These are phyloP conservation scores for Anodontia alba DNA, from an alignment of 2,888 invertebrate species.

Conservation along the genomic window DNA sequence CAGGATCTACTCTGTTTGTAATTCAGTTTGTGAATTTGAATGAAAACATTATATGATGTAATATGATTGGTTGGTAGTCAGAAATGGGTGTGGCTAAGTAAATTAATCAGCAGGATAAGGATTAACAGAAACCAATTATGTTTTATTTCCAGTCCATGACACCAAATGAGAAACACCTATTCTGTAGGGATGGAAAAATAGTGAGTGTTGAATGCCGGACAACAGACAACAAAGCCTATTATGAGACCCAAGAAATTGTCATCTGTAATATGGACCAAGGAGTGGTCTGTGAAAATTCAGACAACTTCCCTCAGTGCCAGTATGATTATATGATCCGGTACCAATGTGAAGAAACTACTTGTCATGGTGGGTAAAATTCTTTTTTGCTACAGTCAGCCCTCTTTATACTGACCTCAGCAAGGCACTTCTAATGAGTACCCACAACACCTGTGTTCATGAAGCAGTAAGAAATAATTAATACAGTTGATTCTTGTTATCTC, in stretches of 20 bases:
- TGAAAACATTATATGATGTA: too few relatives aligned
- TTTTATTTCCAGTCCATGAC: constrained; percentile 39
- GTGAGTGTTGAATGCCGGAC: constrained; percentile 78
- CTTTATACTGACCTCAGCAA: too few relatives aligned
- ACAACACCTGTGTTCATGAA: too few relatives aligned
- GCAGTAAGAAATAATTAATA: not conserved
- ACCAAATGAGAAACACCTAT: constrained; percentile 59
- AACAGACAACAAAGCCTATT: constrained; percentile 59
- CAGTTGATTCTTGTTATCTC: too few relatives aligned
- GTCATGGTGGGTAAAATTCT: constrained; percentile 38
- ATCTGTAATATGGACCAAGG: constrained; percentile 88
- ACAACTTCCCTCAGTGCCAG: constrained; percentile 70
- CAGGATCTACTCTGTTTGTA: too few relatives aligned
- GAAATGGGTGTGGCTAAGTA: too few relatives aligned
- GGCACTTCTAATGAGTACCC: too few relatives aligned
- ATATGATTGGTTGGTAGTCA: too few relatives aligned
- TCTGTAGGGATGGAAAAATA: constrained; percentile 76
- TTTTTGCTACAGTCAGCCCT: too few relatives aligned
- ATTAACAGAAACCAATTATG: too few relatives aligned
- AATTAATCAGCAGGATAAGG: too few relatives aligned
- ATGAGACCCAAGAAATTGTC: constrained; percentile 69
- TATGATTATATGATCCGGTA: constrained; percentile 81
- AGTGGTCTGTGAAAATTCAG: constrained; percentile 87
- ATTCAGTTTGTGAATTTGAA: too few relatives aligned
- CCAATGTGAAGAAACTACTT: constrained; percentile 68